Evolutionary conservation across 2,113 vertebrate genomes (phyloP).

Genomic region (Lipotes vexillifer): DNA sequence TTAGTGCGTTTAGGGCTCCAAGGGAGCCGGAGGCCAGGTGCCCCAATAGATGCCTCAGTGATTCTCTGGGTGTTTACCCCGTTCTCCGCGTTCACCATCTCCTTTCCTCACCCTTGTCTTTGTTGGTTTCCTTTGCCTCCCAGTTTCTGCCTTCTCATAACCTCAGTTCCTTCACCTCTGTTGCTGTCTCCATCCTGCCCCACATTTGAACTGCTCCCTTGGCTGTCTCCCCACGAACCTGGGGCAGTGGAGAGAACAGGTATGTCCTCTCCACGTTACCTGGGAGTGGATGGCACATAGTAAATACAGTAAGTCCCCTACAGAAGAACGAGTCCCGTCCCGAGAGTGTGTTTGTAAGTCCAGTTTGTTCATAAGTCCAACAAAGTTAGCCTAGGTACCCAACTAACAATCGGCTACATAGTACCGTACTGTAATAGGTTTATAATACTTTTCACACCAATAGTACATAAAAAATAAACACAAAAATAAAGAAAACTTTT

Average conservation of each 20-base stretch:
- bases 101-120: not conserved
- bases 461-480: not conserved
- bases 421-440: too few relatives aligned
- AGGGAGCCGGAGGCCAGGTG: not conserved
- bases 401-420: too few relatives aligned
- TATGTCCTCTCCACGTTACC: too few relatives aligned
- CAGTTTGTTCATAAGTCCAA: not conserved
- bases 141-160: accelerated
- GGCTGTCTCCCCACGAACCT: not conserved
- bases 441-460: too few relatives aligned
- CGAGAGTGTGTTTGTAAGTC: not conserved
- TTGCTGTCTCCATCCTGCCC: too few relatives aligned
- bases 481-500: not conserved
- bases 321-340: not conserved
- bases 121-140: not conserved
- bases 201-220: not conserved
- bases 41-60: not conserved
- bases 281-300: too few relatives aligned
- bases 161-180: not conserved
- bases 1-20: accelerated
- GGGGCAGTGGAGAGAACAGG: too few relatives aligned
- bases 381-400: not conserved
- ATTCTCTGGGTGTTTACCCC: accelerated
- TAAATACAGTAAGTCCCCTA: not conserved
- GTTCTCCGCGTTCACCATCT: not conserved